Base-by-base conservation (phyloP, 2,888 invertebrate genomes). In the Drosophila nr. fundita region DNA sequence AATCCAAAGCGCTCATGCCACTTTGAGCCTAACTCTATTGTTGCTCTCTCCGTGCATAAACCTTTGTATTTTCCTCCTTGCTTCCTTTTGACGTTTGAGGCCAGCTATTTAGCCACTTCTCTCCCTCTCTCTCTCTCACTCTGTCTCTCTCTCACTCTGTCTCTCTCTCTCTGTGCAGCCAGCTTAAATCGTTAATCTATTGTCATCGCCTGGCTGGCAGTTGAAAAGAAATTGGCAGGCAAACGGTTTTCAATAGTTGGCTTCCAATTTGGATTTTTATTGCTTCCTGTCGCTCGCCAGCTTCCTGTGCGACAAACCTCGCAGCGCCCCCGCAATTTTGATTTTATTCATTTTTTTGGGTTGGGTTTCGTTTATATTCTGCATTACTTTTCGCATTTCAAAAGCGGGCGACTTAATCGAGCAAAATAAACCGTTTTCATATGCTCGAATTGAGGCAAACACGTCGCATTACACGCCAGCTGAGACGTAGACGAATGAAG, bases 391-490 rank as follows among this genome's bases (percentile, higher is more conserved):
- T 38, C 85, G 77, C 80, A 79, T 79, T 89, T 81, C 84, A 84
- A 83, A 85, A 91, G 80, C 78, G 65, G 62, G 83, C 82, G 82
- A 91, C 88, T 91, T 92, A 91, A 91, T 91, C 91, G 91, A 91
- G 92, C 91, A 91, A 92, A 91, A 92, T 91, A 91, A 91, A 92
- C 89, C 91, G 82, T 91, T 92, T 87, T 86, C 80, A 85, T 87
- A 83, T 86, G 89, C 92, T 88, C 79, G 91, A 90, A 83, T 90
- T 86, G 84, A 84, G 84, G 84, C 88, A 81, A 89, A 90, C 87
- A 81, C 88, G 76, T 84, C 81, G 88, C 82, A 88, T 89, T 88
- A 88, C 90, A 88, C 70, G 80, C 57, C 54, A 65, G 71, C 67
- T 57, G 50, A 53, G 55, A 38, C 3, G 27, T 54, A 2, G 36